phyloP scores from a whole-genome alignment of 2,797 vertebrate genomes.

The Sebastes elongatus region DNA sequence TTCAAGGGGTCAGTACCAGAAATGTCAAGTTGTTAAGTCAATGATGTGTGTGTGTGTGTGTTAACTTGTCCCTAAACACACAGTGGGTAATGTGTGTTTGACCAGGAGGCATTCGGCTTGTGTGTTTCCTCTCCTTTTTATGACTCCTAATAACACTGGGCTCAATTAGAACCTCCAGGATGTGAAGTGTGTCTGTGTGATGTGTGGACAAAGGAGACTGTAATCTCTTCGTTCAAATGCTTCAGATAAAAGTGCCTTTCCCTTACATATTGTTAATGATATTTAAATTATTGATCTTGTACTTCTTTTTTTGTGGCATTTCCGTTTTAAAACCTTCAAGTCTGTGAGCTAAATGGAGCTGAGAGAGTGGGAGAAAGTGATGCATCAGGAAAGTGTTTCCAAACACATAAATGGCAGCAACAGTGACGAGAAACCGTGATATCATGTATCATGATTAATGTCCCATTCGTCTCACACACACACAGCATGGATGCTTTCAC shows the following conservation, averaged over 20 bases:
- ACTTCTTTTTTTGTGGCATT: background rate
- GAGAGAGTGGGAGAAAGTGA: slow-evolving; percentile 32
- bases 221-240: background rate
- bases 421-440: slow-evolving; percentile 46
- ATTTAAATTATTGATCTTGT: background rate
- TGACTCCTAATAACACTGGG: slow-evolving; percentile 54
- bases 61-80: slow-evolving; percentile 50
- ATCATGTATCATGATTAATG: slow-evolving; percentile 65
- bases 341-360: slow-evolving; percentile 6
- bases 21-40: slow-evolving; percentile 44
- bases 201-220: slow-evolving; percentile 2
- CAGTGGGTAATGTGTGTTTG: slow-evolving; percentile 57
- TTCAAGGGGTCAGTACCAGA: slow-evolving; percentile 14
- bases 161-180: slow-evolving; percentile 40
- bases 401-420: slow-evolving; percentile 43
- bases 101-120: slow-evolving; percentile 43
- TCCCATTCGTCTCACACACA: slow-evolving; percentile 47
- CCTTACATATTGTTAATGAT: background rate
- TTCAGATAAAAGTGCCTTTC: background rate
- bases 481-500: slow-evolving; percentile 48
- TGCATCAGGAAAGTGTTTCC: slow-evolving; percentile 56
- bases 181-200: slow-evolving; percentile 30
- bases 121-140: slow-evolving; percentile 69
- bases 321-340: background rate
- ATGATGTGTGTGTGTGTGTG: slow-evolving; percentile 9